Evolutionary conservation across 1,140 invertebrate species (phyloP).

Genomic region (Drosophila dunni): DNA sequence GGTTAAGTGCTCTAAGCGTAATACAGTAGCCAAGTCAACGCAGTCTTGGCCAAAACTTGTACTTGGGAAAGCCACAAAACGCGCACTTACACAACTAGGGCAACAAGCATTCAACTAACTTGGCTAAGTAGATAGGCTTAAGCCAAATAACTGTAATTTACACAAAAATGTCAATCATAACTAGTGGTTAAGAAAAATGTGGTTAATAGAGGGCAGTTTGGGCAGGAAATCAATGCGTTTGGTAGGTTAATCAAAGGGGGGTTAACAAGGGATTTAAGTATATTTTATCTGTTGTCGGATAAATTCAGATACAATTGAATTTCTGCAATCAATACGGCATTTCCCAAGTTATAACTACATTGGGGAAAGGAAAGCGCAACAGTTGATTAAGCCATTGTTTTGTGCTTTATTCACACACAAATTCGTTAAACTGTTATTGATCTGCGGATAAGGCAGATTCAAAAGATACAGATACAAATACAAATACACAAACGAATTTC

Average conservation of each 20-base stretch:
- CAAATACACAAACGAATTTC: slow-evolving; percentile 2
- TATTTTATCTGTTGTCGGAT: too few relatives aligned
- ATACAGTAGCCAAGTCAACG: slow-evolving; percentile 14
- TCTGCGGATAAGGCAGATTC: slow-evolving; percentile 9
- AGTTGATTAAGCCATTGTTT: slow-evolving; percentile 16
- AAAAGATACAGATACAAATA: slow-evolving; percentile 6
- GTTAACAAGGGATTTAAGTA: neutral
- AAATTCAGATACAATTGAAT: too few relatives aligned
- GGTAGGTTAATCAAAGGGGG: neutral
- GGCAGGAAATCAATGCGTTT: neutral
- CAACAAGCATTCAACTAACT: slow-evolving; percentile 6
- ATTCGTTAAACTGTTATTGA: slow-evolving; percentile 14
- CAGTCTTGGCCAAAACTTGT: neutral
- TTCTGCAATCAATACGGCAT: too few relatives aligned
- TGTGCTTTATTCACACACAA: slow-evolving; percentile 2
- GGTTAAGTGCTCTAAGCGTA: slow-evolving; percentile 34
- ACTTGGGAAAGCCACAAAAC: slow-evolving; percentile 36
- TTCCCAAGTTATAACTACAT: too few relatives aligned
- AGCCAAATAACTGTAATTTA: neutral
- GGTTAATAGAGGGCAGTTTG: neutral
- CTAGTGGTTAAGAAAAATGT: slow-evolving; percentile 10
- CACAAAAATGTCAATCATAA: slow-evolving; percentile 2
- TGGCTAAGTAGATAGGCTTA: neutral
- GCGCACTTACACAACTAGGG: slow-evolving; percentile 19
- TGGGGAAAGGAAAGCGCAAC: neutral